Percentiles rank a stretch among this genome's conserved stretches.
Conservation (phyloP, 2,888 invertebrate species). For the Thereva nobilitata region DNA sequence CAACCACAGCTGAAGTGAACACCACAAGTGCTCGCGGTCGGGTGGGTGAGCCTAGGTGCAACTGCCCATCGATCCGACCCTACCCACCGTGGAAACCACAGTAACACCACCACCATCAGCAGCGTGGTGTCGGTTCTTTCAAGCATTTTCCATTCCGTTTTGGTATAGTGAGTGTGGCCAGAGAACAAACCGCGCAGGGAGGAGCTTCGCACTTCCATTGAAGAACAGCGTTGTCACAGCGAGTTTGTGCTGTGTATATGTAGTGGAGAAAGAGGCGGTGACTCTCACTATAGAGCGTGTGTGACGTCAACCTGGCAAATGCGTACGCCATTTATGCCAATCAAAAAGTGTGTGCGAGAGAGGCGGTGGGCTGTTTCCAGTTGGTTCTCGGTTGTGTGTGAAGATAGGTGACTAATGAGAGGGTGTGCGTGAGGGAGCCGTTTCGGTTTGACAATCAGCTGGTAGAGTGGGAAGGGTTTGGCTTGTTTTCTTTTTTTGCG, state of each 20-base stretch:
- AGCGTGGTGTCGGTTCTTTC: not conserved
- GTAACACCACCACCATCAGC: conserved; percentile 28
- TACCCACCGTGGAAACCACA: conserved; percentile 28
- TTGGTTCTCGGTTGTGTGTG: not conserved
- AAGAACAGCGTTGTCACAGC: too few species aligned
- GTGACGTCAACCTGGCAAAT: conserved; percentile 15
- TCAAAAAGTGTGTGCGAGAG: conserved; percentile 15
- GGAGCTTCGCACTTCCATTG: too few species aligned
- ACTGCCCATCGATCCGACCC: conserved; percentile 29
- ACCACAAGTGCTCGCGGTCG: not conserved
- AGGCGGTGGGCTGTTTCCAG: conserved; percentile 2
- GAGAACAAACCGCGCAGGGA: too few species aligned
- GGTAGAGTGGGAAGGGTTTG: conserved; percentile 40
- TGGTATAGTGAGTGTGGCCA: too few species aligned
- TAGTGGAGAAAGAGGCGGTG: conserved; percentile 3
- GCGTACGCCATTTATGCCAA: conserved; percentile 14
- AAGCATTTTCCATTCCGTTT: too few species aligned
- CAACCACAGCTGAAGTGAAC: conserved; percentile 16
- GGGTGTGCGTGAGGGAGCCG: not conserved
- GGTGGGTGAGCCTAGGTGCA: conserved; percentile 5
- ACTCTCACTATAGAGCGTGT: not conserved
- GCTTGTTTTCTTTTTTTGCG: conserved; percentile 20
- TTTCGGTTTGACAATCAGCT: conserved; percentile 36
- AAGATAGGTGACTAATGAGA: too few species aligned
- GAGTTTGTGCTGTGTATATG: too few species aligned